Percentiles rank a stretch among this genome's conserved stretches.
phyloP scores from a whole-genome alignment of 2,888 invertebrate genomes.

The Lasioglossum calceatum region DNA sequence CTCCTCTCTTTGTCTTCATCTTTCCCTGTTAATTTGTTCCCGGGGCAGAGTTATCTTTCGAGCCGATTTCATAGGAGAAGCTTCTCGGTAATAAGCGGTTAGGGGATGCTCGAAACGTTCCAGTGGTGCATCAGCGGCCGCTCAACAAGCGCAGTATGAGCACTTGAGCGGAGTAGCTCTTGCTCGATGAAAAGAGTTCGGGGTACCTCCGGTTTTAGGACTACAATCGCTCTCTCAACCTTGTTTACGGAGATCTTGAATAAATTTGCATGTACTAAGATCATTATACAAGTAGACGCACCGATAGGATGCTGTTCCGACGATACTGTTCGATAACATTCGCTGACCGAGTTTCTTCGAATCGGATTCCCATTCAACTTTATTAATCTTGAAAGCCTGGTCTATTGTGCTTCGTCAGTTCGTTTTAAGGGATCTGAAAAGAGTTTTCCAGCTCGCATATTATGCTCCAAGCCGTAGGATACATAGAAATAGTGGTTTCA shows the following conservation, averaged over 20 bases:
- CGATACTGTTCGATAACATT: neutral
- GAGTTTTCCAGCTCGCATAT: neutral
- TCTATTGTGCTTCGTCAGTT: neutral
- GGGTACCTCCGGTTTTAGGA: neutral
- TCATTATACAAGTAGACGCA: neutral
- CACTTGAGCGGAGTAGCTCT: neutral
- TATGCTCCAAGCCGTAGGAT: neutral
- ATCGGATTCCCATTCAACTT: slow-evolving; percentile 1
- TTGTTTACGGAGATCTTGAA: neutral
- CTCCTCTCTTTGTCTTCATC: neutral
- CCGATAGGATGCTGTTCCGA: neutral
- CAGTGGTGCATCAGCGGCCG: neutral
- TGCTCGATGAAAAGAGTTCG: neutral
- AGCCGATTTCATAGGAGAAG: neutral
- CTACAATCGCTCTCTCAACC: neutral
- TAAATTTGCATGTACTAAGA: neutral
- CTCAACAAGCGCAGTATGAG: neutral
- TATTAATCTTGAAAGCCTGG: neutral
- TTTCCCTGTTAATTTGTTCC: neutral
- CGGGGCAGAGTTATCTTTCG: neutral
- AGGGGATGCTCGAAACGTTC: slow-evolving; percentile 5
- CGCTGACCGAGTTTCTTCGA: neutral
- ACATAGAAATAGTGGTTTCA: neutral
- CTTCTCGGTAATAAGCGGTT: slow-evolving; percentile 1
- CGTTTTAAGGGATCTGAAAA: neutral